Evolutionary conservation across 37 sponge, comb jelly and placozoan genomes (phyloP).

Genomic region (Oopsacas minuta): DNA sequence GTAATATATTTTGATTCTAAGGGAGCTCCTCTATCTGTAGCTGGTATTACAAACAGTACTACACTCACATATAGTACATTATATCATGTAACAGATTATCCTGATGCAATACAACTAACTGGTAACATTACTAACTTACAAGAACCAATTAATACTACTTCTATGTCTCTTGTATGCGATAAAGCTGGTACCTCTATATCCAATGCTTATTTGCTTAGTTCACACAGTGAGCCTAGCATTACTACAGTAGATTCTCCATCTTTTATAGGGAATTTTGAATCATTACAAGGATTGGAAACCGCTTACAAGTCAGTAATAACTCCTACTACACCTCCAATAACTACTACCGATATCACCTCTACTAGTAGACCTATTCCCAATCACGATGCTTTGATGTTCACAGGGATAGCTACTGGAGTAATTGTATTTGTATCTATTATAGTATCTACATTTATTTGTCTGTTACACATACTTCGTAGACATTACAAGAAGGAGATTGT

Average conservation of each 20-base stretch:
- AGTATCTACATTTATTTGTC: neutral
- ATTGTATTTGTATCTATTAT: neutral
- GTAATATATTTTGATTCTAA: neutral
- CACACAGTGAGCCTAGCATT: neutral
- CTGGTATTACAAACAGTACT: neutral
- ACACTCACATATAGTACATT: neutral
- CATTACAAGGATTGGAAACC: neutral
- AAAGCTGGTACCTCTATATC: neutral
- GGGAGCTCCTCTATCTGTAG: neutral
- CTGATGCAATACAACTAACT: neutral
- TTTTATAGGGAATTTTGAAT: neutral
- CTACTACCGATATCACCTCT: neutral
- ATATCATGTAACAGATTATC: neutral
- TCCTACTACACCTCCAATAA: neutral
- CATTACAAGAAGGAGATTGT: neutral
- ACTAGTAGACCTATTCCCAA: neutral
- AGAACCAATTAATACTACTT: neutral
- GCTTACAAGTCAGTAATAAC: neutral
- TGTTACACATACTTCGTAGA: neutral
- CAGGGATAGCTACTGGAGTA: neutral
- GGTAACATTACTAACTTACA: neutral
- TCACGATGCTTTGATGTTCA: neutral
- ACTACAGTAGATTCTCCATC: neutral
- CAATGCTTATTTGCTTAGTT: neutral
- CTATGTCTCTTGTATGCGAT: neutral